These are phyloP conservation scores for Sylvia atricapilla DNA, from an alignment of 2,113 vertebrate species.

Conservation along the genomic window DNA sequence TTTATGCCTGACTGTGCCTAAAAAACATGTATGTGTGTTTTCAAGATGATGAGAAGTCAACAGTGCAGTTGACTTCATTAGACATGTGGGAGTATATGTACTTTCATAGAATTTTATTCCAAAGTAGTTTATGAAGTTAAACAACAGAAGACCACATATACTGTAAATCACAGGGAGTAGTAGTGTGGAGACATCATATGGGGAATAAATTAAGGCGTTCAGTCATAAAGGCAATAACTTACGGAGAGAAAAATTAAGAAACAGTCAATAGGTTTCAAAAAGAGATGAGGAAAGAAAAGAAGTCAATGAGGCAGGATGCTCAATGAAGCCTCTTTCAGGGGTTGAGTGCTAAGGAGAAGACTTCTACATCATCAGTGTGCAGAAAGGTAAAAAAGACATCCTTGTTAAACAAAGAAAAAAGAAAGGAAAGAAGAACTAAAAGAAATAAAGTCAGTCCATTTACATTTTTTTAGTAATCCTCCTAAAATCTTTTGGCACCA, in stretches of 20 bases:
- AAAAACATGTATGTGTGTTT: neutral
- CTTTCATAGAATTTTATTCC: neutral
- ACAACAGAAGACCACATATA: neutral
- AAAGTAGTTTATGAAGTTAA: slow-evolving; percentile 9
- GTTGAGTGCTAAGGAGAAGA: neutral
- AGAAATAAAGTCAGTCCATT: neutral
- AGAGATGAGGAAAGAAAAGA: neutral
- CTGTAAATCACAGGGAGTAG: slow-evolving; percentile 28
- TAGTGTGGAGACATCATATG: neutral
- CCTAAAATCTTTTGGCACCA: neutral
- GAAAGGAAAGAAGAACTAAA: neutral
- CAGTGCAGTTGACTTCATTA: neutral
- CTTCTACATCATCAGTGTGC: neutral
- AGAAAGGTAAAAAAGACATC: neutral
- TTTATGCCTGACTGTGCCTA: neutral
- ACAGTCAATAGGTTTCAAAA: slow-evolving; percentile 36
- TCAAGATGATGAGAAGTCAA: neutral
- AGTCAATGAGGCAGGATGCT: slow-evolving; percentile 9
- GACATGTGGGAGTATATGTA: neutral
- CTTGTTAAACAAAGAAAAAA: neutral
- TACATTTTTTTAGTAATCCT: neutral
- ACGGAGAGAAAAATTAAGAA: slow-evolving; percentile 42
- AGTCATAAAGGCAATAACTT: slow-evolving; percentile 30
- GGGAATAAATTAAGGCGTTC: slow-evolving; percentile 24
- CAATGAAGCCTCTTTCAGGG: neutral